Percentiles rank a stretch among this genome's conserved stretches.
Evolutionary conservation across 2,113 vertebrate genomes (phyloP).

Genomic region (Podiceps cristatus): DNA sequence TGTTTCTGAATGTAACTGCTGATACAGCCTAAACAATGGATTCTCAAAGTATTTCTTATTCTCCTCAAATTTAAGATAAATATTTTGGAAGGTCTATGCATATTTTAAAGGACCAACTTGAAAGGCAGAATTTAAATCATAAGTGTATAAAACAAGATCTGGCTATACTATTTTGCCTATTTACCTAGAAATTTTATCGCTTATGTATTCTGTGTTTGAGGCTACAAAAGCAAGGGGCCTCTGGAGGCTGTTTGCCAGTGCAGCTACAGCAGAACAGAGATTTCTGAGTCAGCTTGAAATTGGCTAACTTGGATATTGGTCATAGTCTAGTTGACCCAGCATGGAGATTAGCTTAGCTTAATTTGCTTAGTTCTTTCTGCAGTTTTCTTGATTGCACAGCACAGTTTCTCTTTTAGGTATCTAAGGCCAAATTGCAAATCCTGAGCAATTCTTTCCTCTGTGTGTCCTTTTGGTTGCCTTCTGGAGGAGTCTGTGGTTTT

Average conservation of each 20-base stretch:
- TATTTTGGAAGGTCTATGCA: background rate
- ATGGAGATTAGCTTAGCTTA: background rate
- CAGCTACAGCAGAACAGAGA: background rate
- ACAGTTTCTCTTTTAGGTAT: background rate
- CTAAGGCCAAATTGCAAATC: background rate
- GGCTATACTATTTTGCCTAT: background rate
- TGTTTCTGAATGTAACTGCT: background rate
- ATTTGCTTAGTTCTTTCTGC: background rate
- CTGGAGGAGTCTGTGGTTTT: background rate
- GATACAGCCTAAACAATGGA: background rate
- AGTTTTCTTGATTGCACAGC: background rate
- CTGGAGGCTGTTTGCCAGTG: background rate
- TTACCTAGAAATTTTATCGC: background rate
- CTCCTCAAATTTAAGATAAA: background rate
- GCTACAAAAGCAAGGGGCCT: background rate
- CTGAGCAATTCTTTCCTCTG: background rate
- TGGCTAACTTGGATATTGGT: background rate
- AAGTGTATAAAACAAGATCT: background rate
- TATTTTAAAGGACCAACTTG: background rate
- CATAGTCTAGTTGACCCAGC: constrained; percentile 22
- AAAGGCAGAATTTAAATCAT: background rate
- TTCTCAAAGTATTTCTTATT: background rate
- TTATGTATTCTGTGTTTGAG: background rate
- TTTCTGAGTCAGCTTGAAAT: background rate
- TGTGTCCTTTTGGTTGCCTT: background rate